These are phyloP conservation scores for Phoenicopterus ruber DNA, from an alignment of 2,113 vertebrate genomes.

Conservation along the genomic window DNA sequence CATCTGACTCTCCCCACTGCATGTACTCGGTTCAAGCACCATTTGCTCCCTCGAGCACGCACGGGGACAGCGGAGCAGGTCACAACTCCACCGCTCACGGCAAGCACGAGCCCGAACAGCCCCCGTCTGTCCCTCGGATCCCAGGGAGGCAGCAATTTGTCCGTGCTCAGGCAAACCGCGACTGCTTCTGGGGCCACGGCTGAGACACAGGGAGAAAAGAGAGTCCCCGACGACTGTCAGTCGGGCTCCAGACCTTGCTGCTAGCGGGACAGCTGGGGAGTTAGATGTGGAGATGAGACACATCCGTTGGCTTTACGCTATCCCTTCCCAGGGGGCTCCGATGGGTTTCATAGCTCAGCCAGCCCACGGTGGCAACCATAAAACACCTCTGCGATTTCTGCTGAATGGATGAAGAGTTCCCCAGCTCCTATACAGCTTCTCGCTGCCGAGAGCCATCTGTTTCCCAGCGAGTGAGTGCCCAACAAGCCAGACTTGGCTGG, in stretches of 20 bases:
- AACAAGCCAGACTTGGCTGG: not conserved
- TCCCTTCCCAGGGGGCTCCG: not conserved
- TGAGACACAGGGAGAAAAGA: not conserved
- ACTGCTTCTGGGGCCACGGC: not conserved
- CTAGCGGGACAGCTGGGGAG: not conserved
- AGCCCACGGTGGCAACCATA: not conserved
- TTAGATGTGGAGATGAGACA: fast-evolving
- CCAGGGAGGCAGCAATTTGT: not conserved
- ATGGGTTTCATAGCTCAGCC: not conserved
- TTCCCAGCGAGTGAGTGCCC: not conserved
- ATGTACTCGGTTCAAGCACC: not conserved
- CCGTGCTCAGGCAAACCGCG: fast-evolving
- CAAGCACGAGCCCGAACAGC: not conserved
- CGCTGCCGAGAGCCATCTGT: not conserved
- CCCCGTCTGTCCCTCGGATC: fast-evolving
- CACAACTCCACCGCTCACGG: fast-evolving
- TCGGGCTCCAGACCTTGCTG: not conserved
- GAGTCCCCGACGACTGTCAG: not conserved
- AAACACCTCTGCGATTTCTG: not conserved
- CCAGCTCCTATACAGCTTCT: not conserved
- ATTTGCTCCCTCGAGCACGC: fast-evolving
- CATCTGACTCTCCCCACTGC: not conserved
- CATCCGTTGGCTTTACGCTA: not conserved
- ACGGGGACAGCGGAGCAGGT: not conserved
- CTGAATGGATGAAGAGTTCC: not conserved